Percentiles rank a stretch among this genome's conserved stretches.
These are phyloP conservation scores for Neosalanx taihuensis DNA, from an alignment of 2,797 vertebrate species.

Conservation along the genomic window DNA sequence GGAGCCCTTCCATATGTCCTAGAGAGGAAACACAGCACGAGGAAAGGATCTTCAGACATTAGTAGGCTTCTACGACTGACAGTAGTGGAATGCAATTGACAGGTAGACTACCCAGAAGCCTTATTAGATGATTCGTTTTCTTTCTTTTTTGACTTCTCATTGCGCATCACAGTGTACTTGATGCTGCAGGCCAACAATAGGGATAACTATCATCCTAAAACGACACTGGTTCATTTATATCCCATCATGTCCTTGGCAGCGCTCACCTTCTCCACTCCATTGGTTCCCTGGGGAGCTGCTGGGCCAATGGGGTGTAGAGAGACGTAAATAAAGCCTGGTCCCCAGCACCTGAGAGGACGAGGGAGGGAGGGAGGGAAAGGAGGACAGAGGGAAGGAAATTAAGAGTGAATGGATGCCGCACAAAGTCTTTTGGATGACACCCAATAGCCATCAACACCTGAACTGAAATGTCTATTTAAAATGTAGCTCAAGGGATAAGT, in stretches of 20 bases:
- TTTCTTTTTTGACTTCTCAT: no score
- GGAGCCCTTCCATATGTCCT: conserved; percentile 97
- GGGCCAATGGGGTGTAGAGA: conserved; percentile 86
- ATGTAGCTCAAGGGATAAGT: not conserved
- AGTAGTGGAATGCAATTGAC: not conserved
- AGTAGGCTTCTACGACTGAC: not conserved
- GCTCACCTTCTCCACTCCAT: conserved; percentile 96
- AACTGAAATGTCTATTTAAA: conserved; percentile 3
- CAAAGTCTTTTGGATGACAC: not conserved
- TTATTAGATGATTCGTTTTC: no score
- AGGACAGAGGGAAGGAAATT: not conserved
- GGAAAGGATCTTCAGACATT: not conserved
- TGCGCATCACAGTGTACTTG: no score
- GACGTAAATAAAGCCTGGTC: conserved; percentile 92
- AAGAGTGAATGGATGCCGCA: not conserved
- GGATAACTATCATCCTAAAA: not conserved
- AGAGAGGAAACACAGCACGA: conserved; percentile 3
- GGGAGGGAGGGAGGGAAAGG: not conserved
- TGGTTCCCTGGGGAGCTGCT: conserved; percentile 92
- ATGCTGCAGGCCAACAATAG: not conserved
- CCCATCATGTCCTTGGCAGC: conserved; percentile 5
- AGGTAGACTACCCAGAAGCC: no score
- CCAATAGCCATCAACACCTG: not conserved
- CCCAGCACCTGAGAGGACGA: conserved; percentile 81
- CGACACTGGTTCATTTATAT: not conserved